These are phyloP conservation scores for Istiophorus platypterus DNA, from an alignment of 2,113 vertebrate genomes.

Conservation along the genomic window DNA sequence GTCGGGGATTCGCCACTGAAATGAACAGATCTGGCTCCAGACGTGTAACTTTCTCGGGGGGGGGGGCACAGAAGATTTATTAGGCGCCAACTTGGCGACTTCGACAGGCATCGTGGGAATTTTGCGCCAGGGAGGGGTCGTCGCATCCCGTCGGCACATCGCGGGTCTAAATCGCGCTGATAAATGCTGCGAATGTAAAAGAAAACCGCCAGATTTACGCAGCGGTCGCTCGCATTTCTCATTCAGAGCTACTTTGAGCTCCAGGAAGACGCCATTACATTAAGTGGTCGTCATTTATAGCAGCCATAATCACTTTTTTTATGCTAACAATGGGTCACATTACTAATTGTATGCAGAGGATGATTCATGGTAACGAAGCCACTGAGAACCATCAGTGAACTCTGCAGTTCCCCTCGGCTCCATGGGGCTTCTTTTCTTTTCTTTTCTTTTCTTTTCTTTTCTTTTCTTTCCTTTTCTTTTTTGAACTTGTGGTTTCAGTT, in stretches of 20 bases:
- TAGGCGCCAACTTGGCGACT: slow-evolving; percentile 12
- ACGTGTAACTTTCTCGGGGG: slow-evolving; percentile 14
- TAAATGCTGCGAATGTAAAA: not conserved
- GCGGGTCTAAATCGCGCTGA: not conserved
- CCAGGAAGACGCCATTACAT: not conserved
- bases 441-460: too few relatives aligned
- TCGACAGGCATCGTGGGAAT: not conserved
- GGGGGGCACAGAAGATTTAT: not conserved
- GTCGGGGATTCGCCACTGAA: too few relatives aligned
- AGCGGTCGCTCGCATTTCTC: not conserved
- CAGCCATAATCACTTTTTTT: not conserved
- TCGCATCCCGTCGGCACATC: not conserved
- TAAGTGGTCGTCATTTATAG: not conserved
- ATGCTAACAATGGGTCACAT: not conserved
- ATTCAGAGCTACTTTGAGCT: not conserved
- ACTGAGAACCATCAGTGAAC: too few relatives aligned
- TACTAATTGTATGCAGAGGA: not conserved
- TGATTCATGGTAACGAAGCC: not conserved
- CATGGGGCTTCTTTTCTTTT: too few relatives aligned
- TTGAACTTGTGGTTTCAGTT: not conserved
- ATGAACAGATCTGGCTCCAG: not conserved
- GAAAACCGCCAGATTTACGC: not conserved
- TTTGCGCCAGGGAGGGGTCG: not conserved
- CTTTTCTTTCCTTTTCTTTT: too few relatives aligned
- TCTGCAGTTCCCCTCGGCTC: too few relatives aligned